Evolutionary conservation across 2,888 invertebrate genomes (phyloP).

Genomic region (Cyrtodaria siliqua): DNA sequence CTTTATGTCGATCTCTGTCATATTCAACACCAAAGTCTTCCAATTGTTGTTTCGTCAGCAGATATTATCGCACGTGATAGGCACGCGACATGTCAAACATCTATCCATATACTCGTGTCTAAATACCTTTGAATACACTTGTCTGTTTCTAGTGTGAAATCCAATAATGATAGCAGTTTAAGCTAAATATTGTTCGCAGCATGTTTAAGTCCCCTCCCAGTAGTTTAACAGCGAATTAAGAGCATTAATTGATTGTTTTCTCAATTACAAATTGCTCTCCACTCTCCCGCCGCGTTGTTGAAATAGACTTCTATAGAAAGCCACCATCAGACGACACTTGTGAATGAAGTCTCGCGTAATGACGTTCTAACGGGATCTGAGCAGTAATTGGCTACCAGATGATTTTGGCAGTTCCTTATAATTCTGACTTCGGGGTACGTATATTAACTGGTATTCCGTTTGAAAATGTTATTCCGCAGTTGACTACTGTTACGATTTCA

Average conservation of each 20-base stretch:
- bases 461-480: neutral
- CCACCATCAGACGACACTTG: slow-evolving; percentile 59
- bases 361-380: slow-evolving; percentile 59
- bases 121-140: slow-evolving; percentile 44
- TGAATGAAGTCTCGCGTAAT: slow-evolving; percentile 65
- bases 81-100: slow-evolving; percentile 60
- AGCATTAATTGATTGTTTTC: slow-evolving; percentile 62
- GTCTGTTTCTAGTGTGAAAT: slow-evolving; percentile 48
- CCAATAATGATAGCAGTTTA: slow-evolving; percentile 50
- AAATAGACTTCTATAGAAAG: slow-evolving; percentile 49
- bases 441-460: slow-evolving; percentile 23
- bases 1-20: neutral
- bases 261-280: slow-evolving; percentile 21
- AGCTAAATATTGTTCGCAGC: slow-evolving; percentile 40
- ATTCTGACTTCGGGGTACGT: slow-evolving; percentile 57
- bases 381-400: slow-evolving; percentile 63
- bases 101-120: slow-evolving; percentile 25
- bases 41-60: neutral
- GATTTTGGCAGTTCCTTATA: slow-evolving; percentile 57
- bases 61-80: slow-evolving; percentile 31
- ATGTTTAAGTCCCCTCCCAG: slow-evolving; percentile 21
- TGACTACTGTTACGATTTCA: no score
- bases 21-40: no score
- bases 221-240: slow-evolving; percentile 54
- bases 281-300: slow-evolving; percentile 51